phyloP scores from a whole-genome alignment of 2,797 vertebrate genomes.

The Thripadectes ignobilis region DNA sequence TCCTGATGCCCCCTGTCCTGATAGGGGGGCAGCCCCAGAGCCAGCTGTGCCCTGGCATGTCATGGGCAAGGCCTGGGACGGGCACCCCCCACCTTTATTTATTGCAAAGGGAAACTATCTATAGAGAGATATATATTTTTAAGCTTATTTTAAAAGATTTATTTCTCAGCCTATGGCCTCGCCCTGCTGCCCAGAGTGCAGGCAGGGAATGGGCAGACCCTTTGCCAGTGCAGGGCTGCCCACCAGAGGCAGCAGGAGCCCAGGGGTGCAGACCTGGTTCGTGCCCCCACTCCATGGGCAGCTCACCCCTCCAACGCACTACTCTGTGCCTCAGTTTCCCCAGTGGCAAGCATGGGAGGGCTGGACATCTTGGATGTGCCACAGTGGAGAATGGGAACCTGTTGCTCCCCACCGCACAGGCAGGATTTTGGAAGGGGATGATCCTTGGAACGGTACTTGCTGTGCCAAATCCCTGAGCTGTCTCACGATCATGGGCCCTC shows the following conservation, averaged over 20 bases:
- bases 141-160: slow-evolving; percentile 71
- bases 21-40: slow-evolving; percentile 9
- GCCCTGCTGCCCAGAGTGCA: background rate
- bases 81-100: slow-evolving; percentile 56
- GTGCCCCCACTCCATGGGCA: background rate
- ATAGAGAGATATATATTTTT: slow-evolving; percentile 73
- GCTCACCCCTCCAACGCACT: background rate
- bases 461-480: background rate
- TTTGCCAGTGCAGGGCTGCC: slow-evolving; percentile 7
- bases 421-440: background rate
- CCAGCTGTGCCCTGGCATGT: background rate
- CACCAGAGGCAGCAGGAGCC: background rate
- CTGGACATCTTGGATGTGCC: background rate
- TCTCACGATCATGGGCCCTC: accelerated
- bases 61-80: background rate
- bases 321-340: background rate
- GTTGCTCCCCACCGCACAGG: background rate
- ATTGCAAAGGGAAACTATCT: slow-evolving; percentile 71
- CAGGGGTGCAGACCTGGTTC: background rate
- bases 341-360: background rate
- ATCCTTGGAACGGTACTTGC: background rate
- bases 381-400: background rate
- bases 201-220: slow-evolving; percentile 1
- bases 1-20: background rate
- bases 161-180: slow-evolving; percentile 48